Conservation (phyloP, 2,797 vertebrate species). For the Eulemur coronatus region DNA sequence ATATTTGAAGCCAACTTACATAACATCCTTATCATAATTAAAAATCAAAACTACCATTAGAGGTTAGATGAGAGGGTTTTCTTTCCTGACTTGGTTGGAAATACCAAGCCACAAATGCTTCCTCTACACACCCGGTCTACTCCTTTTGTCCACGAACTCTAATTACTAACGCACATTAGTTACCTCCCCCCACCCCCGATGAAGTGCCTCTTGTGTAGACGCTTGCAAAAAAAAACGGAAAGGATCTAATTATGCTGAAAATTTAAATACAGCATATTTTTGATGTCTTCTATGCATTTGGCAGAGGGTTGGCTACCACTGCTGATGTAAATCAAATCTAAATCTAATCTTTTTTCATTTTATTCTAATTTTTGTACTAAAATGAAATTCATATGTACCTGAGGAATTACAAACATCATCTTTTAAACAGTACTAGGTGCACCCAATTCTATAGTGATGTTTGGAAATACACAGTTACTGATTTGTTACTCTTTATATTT, state of each 20-base stretch:
- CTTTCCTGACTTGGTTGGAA: conserved; percentile 61
- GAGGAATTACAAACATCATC: neutral
- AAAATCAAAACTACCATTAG: conserved; percentile 52
- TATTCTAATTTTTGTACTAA: conserved; percentile 5
- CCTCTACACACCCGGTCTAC: neutral
- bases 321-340: neutral
- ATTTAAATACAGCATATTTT: neutral
- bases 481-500: neutral
- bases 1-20: conserved; percentile 65
- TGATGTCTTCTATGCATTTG: neutral
- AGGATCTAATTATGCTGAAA: conserved; percentile 8
- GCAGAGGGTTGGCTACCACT: neutral
- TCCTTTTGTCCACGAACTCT: neutral
- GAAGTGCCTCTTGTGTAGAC: neutral
- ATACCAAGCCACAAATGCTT: conserved; percentile 53
- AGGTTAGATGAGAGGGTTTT: conserved; percentile 70
- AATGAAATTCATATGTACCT: neutral
- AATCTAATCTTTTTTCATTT: neutral
- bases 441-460: neutral
- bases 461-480: neutral
- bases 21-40: conserved; percentile 61
- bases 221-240: neutral
- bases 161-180: neutral
- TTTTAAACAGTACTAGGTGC: neutral
- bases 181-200: neutral